phyloP scores from a whole-genome alignment of 2,888 invertebrate genomes.

The Drosophila dives region DNA sequence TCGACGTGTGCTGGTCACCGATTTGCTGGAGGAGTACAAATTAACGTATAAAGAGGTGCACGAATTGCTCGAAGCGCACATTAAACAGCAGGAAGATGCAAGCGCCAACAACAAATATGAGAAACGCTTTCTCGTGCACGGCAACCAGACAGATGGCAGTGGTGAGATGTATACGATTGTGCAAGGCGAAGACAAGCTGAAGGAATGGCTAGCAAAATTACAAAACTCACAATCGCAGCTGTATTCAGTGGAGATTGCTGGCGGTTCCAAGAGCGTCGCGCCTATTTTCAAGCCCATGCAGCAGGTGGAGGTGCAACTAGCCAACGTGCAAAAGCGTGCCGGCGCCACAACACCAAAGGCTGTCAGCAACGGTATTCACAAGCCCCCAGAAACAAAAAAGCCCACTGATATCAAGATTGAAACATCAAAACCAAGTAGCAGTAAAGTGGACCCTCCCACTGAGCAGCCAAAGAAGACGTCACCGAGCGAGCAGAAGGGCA shows the following conservation, averaged over 20 bases:
- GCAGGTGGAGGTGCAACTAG: slow-evolving; percentile 63
- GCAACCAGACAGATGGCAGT: slow-evolving; percentile 23
- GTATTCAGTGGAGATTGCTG: slow-evolving; percentile 81
- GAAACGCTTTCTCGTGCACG: slow-evolving; percentile 70
- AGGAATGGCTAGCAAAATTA: slow-evolving; percentile 71
- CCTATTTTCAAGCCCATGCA: slow-evolving; percentile 77
- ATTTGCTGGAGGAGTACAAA: slow-evolving; percentile 81
- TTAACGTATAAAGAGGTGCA: slow-evolving; percentile 75
- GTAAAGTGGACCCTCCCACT: slow-evolving; percentile 17
- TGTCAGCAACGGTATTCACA: slow-evolving; percentile 42
- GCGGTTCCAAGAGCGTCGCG: slow-evolving; percentile 79
- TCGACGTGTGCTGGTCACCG: slow-evolving; percentile 78
- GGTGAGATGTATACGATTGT: slow-evolving; percentile 78
- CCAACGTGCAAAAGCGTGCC: slow-evolving; percentile 52
- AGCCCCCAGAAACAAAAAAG: slow-evolving; percentile 8
- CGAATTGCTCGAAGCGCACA: slow-evolving; percentile 61
- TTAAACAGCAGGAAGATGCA: slow-evolving; percentile 68
- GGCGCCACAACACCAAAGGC: slow-evolving; percentile 20
- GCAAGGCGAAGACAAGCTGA: slow-evolving; percentile 68
- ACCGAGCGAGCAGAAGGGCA: slow-evolving; percentile 46
- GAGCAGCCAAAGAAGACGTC: slow-evolving; percentile 49
- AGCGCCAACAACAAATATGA: slow-evolving; percentile 72
- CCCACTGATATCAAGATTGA: slow-evolving; percentile 12
- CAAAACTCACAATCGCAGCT: slow-evolving; percentile 70
- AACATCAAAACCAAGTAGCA: slow-evolving; percentile 14